Evolutionary conservation across 2,113 vertebrate genomes (phyloP).

Genomic region (Pelodiscus sinensis): DNA sequence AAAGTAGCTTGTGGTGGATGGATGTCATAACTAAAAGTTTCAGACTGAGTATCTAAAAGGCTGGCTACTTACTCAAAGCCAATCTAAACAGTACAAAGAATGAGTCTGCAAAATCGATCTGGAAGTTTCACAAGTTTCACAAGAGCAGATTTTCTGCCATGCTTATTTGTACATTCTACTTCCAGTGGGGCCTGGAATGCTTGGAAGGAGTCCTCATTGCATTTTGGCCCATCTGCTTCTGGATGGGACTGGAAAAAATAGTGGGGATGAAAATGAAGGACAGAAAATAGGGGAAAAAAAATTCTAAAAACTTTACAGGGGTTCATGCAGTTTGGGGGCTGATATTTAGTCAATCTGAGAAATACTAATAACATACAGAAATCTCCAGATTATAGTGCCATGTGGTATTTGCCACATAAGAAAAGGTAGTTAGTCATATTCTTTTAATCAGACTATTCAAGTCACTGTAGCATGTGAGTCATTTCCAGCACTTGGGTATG

Average conservation of each 20-base stretch:
- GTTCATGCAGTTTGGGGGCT: background rate
- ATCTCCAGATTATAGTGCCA: rapidly evolving
- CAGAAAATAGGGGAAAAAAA: background rate
- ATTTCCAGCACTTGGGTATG: background rate
- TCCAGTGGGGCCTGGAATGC: background rate
- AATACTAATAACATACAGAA: background rate
- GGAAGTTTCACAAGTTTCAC: background rate
- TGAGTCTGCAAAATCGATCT: background rate
- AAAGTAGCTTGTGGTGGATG: background rate
- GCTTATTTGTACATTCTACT: background rate
- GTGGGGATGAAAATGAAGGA: background rate
- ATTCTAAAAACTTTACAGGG: background rate
- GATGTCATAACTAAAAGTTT: background rate
- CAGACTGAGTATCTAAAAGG: no score
- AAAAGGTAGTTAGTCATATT: background rate
- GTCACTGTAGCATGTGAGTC: background rate
- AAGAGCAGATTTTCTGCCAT: background rate
- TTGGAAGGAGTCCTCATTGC: background rate
- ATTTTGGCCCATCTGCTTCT: background rate
- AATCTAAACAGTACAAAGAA: background rate
- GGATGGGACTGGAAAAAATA: background rate
- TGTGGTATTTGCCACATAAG: background rate
- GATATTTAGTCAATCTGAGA: background rate
- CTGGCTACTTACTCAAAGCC: background rate
- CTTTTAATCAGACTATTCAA: rapidly evolving